Conservation (phyloP, 2,888 invertebrate species). For the Plebejus argus region DNA sequence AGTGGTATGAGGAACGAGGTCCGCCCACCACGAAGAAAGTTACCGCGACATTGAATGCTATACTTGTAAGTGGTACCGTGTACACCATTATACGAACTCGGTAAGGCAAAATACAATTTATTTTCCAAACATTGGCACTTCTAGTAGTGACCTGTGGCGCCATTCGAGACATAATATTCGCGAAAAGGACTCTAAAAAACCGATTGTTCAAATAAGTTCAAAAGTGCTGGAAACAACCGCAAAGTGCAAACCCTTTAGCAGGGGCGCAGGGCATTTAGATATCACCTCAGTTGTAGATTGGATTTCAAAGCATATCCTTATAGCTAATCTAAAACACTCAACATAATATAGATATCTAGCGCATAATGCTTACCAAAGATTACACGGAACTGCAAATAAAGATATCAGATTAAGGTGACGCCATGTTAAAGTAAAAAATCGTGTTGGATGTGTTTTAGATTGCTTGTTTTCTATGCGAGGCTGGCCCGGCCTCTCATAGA, state of each 20-base stretch:
- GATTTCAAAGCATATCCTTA: neutral
- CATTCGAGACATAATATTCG: no score
- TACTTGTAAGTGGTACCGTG: neutral
- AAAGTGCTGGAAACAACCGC: no score
- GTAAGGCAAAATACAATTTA: neutral
- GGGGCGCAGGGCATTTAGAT: no score
- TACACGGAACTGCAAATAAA: neutral
- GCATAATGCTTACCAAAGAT: neutral
- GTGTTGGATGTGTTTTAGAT: no score
- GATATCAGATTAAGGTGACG: slow-evolving; percentile 12
- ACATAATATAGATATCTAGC: neutral
- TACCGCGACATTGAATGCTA: slow-evolving; percentile 12
- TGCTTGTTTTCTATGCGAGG: no score
- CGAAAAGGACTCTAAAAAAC: no score
- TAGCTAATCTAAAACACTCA: neutral
- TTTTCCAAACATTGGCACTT: neutral
- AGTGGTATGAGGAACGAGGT: slow-evolving; percentile 46
- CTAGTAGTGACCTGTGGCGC: no score
- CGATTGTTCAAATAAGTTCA: no score
- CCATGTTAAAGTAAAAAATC: no score
- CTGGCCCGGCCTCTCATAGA: no score
- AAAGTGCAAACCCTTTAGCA: no score
- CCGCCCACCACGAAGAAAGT: slow-evolving; percentile 40
- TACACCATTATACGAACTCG: neutral
- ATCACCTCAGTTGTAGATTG: neutral